Evolutionary conservation across 1,140 invertebrate species (phyloP), one percentile per base, ranked within the genome.

Genomic region (Steinernema khuongi): DNA sequence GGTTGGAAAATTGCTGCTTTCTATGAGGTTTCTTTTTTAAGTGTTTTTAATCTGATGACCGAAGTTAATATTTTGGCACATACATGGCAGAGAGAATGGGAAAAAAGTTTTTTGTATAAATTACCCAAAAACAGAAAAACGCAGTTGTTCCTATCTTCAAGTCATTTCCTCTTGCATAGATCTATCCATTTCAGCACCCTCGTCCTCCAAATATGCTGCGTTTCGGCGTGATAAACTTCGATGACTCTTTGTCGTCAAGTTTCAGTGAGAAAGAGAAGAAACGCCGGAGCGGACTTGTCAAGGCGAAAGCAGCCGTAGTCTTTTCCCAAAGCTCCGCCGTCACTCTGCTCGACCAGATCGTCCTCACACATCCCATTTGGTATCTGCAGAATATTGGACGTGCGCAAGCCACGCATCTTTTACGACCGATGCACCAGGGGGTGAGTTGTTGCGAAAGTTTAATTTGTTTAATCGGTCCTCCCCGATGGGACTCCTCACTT

Each of bases 231-330:
- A n/a, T n/a, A n/a, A n/a, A n/a, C n/a, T n/a, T n/a, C n/a, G 50
- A 26, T 4, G 22, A 60, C 22, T 60, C 50, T n/a, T 11, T 11
- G 50, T 60, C 50, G 11, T 11, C 11, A 60, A 60, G 7, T 60
- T 26, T 22, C 50, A n/a, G n/a, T n/a, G 50, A 60, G 26, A 60
- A 60, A 22, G 50, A 60, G 50, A 60, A 60, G 50, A 60, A 60
- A 14, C 11, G 50, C 14, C 14, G 50, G 14, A 60, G 50, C 50
- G 50, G 50, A 11, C 50, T 60, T 26, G 50, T 60, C 50, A 60
- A 60, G 26, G 50, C 50, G 50, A 60, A 60, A 26, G 50, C 50
- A 26, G 50, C 50, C 19, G 50, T 60, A 14, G 50, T 60, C 22
- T 2, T 60, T 7, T 22, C 50, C 22, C 50, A 60, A 22, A 17